Percentiles rank a stretch among this genome's conserved stretches.
Conservation (phyloP, 2,888 invertebrate genomes). For the Leptothorax acervorum region DNA sequence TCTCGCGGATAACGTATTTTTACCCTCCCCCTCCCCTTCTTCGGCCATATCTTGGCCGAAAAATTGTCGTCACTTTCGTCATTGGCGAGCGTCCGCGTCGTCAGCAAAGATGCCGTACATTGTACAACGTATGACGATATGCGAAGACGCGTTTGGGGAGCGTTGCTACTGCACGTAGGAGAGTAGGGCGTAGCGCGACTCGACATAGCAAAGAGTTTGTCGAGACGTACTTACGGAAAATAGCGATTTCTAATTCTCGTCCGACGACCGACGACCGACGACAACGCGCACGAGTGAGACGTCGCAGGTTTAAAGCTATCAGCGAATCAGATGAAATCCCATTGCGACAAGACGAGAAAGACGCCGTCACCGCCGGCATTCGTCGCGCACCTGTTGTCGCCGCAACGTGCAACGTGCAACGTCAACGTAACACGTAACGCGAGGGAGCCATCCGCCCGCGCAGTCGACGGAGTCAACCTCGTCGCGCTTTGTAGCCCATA, state of each 20-base stretch:
- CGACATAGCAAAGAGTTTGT: constrained; percentile 33
- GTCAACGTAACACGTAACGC: constrained; percentile 44
- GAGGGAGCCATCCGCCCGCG: constrained; percentile 12
- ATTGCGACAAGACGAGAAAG: constrained; percentile 26
- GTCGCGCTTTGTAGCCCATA: neutral
- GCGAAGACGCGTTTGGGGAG: neutral
- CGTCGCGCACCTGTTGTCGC: constrained; percentile 75
- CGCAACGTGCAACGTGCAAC: neutral
- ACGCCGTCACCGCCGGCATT: constrained; percentile 62
- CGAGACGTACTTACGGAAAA: constrained; percentile 12
- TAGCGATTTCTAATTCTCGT: neutral
- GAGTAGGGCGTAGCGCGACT: neutral
- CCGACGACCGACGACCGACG: neutral
- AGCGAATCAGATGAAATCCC: neutral
- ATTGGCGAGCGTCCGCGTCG: constrained; percentile 15
- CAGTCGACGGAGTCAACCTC: neutral
- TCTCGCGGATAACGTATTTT: neutral
- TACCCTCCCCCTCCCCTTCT: neutral
- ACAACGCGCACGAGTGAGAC: neutral
- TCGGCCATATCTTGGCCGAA: neutral
- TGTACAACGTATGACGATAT: neutral
- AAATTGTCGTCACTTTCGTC: neutral
- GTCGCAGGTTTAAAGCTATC: neutral
- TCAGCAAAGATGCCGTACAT: neutral
- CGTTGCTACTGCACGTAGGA: neutral